A percentile compares a stretch with the other conserved stretches of the same genome.
These are phyloP conservation scores for Eremophila alpestris DNA, from an alignment of 2,797 vertebrate species.

Conservation along the genomic window DNA sequence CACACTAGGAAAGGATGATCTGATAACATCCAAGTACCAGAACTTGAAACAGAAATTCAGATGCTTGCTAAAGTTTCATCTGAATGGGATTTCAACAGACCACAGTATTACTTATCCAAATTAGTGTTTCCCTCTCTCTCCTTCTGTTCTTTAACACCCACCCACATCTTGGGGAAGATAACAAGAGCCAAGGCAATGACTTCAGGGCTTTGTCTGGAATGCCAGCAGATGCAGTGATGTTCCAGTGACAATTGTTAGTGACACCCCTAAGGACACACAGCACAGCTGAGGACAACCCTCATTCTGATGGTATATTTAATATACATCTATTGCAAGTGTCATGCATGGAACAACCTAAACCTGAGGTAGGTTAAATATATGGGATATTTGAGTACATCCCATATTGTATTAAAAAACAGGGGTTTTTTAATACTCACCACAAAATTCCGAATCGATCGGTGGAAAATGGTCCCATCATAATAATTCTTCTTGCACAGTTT, in stretches of 20 bases:
- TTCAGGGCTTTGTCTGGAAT: background rate
- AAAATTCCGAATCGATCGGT: constrained; percentile 95
- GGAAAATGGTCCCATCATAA: constrained; percentile 91
- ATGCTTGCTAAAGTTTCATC: background rate
- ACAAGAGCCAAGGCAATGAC: background rate
- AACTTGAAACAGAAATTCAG: background rate
- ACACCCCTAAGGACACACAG: background rate
- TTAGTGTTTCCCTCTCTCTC: background rate
- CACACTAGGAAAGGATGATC: background rate
- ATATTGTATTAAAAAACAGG: background rate
- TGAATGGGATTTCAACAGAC: constrained; percentile 4
- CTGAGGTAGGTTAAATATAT: background rate
- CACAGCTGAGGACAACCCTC: background rate
- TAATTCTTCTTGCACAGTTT: constrained; percentile 92
- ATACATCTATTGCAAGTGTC: background rate
- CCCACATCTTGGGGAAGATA: background rate
- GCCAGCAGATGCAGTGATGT: background rate
- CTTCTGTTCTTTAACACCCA: constrained; percentile 32
- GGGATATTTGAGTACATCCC: background rate
- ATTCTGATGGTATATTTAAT: background rate
- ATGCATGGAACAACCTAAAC: background rate
- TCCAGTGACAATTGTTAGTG: background rate
- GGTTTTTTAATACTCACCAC: constrained; percentile 81
- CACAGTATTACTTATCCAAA: background rate
- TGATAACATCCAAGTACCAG: background rate